Conservation (phyloP, 2,888 invertebrate genomes). For the Andrena praecox region DNA sequence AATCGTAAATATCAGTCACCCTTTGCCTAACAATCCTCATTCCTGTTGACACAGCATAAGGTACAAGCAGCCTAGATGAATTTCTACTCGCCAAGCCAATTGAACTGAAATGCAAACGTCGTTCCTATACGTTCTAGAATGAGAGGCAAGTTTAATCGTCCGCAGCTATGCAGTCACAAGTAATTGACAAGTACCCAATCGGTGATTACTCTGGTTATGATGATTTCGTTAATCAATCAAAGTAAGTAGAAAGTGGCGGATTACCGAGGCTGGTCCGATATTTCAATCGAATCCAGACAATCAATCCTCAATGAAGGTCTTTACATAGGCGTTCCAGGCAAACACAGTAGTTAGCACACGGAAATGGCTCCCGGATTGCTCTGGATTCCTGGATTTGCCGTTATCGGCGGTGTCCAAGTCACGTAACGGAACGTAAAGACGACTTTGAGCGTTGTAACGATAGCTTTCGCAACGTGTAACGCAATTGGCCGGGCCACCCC, state of each 20-base stretch:
- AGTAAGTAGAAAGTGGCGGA: neutral
- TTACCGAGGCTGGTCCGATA: conserved; percentile 2
- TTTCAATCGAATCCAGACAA: conserved; percentile 34
- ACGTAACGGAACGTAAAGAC: conserved; percentile 69
- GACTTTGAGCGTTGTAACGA: conserved; percentile 69
- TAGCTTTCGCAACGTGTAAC: conserved; percentile 64
- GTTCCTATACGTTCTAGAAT: too few species aligned
- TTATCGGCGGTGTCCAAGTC: conserved; percentile 67
- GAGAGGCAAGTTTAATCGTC: neutral
- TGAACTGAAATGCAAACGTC: too few species aligned
- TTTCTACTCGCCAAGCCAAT: too few species aligned
- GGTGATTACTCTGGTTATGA: neutral
- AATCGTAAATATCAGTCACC: too few species aligned
- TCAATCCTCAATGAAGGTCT: conserved; percentile 50
- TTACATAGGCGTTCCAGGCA: conserved; percentile 42
- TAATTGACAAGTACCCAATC: neutral
- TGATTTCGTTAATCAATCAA: neutral
- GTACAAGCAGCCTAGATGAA: too few species aligned
- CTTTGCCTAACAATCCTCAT: too few species aligned
- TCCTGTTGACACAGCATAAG: too few species aligned
- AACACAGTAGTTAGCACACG: conserved; percentile 50
- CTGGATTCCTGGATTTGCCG: conserved; percentile 55
- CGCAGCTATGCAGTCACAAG: neutral
- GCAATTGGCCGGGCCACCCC: conserved; percentile 58
- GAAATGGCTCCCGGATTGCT: conserved; percentile 43